Evolutionary conservation across 2,888 invertebrate genomes (phyloP), one percentile per base, ranked within the genome.

Genomic region (Meta bourneti): DNA sequence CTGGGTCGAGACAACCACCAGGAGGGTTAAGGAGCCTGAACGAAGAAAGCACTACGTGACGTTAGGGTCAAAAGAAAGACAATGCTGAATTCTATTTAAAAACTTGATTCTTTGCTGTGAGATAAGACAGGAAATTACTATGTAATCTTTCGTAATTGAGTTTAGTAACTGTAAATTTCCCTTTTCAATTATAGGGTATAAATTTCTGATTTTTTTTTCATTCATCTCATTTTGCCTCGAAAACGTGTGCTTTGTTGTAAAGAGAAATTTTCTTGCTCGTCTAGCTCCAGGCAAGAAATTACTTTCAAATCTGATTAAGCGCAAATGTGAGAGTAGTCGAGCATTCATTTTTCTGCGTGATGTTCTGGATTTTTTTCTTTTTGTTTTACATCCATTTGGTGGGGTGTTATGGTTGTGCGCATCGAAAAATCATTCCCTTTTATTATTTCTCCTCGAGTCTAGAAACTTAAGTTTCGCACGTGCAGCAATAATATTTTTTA

Each of bases 151-250:
- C 11, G 9, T 48, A 77, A 61, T 49, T 77, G 13, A 72, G 77
- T 77, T 77, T 77, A 49, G 77, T 16, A 49, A 77, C 9, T 77
- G 48, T 49, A 48, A 49, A 51, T 48, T 77, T 77, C 51, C 77
- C 51, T 77, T 77, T 13, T 34, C 49, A 77, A 77, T 77, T 77
- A 77, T n/a, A 8, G 16, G 51, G 51, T 77, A 48, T 77, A 77
- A 77, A 77, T 77, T 34, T 49, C 1, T 7, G 9, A 77, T 13
- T 48, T 77, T 75, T 49, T 77, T 77, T 49, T 16, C 61, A 9
- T 8, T 9, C 61, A 9, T 61, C 61, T 9, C 11, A 61, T 61
- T 11, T 8, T 11, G 54, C 13, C 61, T 13, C 11, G 1, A 61
- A 61, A 13, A 61, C 61, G 61, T 61, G 61, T 5, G 61, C 34